Base-by-base conservation (phyloP, 2,113 vertebrate species). In the Hippocampus abdominalis region DNA sequence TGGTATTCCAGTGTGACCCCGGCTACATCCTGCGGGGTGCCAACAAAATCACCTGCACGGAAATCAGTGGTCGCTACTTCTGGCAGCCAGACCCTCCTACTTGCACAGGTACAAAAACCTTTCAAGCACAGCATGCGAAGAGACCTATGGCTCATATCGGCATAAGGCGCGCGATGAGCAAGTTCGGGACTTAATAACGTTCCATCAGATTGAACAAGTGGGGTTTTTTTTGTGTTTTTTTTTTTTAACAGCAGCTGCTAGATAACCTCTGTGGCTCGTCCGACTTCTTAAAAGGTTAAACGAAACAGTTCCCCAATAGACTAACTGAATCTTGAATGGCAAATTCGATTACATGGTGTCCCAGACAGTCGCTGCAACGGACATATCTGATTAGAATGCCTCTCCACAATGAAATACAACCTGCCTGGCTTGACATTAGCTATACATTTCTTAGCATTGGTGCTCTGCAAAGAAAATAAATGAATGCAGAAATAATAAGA, bases 41-140 rank as follows among this genome's bases (percentile, higher is more conserved):
- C 1, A 87, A 91, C 1, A 93, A 91, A 76, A 99, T 99, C 91
- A 96, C 89, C 75, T 99, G 97, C 2, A 94, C 97, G 23, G 96
- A 97, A 91, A 92, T 97, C 10, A 95, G 95, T 68, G 95, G 93
- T 69, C 93, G 97, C 42, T 99, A 96, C 88, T 98, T 98, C 93
- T 99, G 97, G 97, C 94, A 98, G 69, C 97, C 97, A 0, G 96
- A 96, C 84, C 97, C 97, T 0, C 97, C 97, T 0, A 95, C 93
- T 4, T 98, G 96, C 89, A 92, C 92, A 74, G 96, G 96, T 97
- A 91, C 20, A 4, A 18, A 36, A 18, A 5, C 57, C 8, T 3
- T 32, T 60, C 12, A 46, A 8, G 42, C 62, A 8, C 56, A 69
- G 39, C 71, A 66, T 15, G 53, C 15, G 8, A 0, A 7, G 54